Percentiles rank a stretch among this genome's conserved stretches.
Evolutionary conservation across 2,113 vertebrate species (phyloP).

Genomic region (Climacteris rufus): DNA sequence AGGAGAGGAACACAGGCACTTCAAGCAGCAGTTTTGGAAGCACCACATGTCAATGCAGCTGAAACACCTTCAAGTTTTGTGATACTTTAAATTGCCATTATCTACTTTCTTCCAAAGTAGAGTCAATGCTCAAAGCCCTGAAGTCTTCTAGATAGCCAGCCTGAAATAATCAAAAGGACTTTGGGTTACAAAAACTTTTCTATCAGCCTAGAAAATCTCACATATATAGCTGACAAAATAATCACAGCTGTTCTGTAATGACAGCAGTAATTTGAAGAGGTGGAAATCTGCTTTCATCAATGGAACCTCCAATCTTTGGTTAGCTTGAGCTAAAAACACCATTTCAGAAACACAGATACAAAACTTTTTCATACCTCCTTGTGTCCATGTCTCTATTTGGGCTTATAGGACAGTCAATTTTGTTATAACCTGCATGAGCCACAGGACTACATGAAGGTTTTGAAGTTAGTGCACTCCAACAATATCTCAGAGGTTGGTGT

Average conservation of each 20-base stretch:
- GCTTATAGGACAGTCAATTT: fast-evolving
- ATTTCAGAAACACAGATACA: not conserved
- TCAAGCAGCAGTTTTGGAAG: not conserved
- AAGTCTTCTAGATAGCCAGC: not conserved
- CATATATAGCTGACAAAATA: not conserved
- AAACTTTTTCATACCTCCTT: not conserved
- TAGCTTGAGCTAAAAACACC: not conserved
- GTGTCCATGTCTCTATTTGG: not conserved
- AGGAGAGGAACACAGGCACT: not conserved
- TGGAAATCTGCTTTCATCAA: not conserved
- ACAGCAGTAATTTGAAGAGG: not conserved
- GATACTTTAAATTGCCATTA: not conserved
- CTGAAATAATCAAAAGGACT: not conserved
- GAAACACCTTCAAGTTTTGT: not conserved
- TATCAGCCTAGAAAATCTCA: not conserved
- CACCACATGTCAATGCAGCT: fast-evolving
- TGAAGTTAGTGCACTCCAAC: not conserved
- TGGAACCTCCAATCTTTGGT: not conserved
- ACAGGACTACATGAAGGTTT: not conserved
- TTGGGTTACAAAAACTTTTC: not conserved
- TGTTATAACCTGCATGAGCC: not conserved
- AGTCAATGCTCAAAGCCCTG: not conserved
- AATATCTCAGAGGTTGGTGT: not conserved
- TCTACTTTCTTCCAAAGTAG: not conserved
- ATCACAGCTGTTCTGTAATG: not conserved